Percentiles rank a stretch among this genome's conserved stretches.
phyloP scores from a whole-genome alignment of 2,888 invertebrate genomes.

The Leptopterna dolabrata region DNA sequence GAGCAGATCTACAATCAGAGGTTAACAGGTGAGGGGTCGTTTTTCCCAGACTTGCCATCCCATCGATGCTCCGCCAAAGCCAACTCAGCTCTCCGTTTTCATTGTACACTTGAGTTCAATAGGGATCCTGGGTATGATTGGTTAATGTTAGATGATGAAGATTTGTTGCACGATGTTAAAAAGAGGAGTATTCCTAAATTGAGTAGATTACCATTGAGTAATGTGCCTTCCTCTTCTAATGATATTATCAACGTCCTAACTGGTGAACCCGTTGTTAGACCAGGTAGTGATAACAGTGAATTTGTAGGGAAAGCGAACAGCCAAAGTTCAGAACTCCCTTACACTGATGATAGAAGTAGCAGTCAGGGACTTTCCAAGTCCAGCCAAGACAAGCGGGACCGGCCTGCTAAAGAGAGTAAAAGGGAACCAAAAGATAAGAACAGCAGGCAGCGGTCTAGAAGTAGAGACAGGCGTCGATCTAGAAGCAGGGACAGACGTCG shows the following conservation, averaged over 20 bases:
- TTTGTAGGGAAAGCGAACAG: neutral
- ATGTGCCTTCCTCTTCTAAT: neutral
- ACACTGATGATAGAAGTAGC: neutral
- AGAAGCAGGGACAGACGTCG: neutral
- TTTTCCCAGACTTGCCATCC: conserved; percentile 19
- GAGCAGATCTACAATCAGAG: conserved; percentile 43
- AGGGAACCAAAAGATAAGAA: neutral
- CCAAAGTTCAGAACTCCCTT: neutral
- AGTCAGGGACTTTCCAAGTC: neutral
- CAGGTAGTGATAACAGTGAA: neutral
- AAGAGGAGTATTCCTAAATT: neutral
- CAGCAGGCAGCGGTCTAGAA: neutral
- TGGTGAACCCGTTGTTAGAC: neutral
- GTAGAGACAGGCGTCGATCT: neutral
- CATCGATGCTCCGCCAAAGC: neutral
- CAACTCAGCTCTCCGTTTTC: neutral
- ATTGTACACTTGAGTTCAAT: conserved; percentile 8
- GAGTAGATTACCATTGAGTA: neutral
- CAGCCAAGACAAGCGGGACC: neutral
- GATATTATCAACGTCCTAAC: neutral
- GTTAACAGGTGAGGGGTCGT: conserved; percentile 18
- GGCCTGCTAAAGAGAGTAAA: neutral
- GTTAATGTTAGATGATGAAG: conserved; percentile 6
- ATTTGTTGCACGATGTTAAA: neutral
- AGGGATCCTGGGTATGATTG: neutral